A percentile compares a stretch with the other conserved stretches of the same genome.
Evolutionary conservation across 2,797 vertebrate species (phyloP).

Genomic region (Anguilla anguilla): DNA sequence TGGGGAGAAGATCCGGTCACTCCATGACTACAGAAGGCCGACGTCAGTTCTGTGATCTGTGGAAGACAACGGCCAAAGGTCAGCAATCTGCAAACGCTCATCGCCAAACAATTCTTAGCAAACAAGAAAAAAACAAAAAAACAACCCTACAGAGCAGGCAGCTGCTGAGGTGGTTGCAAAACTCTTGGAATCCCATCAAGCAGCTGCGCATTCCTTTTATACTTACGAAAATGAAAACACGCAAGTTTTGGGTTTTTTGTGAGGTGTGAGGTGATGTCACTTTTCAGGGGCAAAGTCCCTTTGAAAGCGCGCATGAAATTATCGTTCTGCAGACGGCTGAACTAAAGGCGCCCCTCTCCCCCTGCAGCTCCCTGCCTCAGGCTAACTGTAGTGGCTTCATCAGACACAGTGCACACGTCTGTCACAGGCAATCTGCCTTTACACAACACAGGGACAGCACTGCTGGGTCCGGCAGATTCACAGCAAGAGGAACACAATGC

Average conservation of each 20-base stretch:
- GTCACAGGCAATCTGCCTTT: slow-evolving; percentile 19
- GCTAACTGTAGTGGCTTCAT: neutral
- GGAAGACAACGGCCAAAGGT: slow-evolving; percentile 19
- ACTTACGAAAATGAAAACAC: neutral
- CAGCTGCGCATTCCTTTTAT: neutral
- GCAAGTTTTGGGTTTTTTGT: neutral
- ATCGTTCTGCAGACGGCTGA: neutral
- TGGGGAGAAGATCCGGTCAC: slow-evolving; percentile 4
- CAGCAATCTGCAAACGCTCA: neutral
- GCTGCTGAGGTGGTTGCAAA: slow-evolving; percentile 1
- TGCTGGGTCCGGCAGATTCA: neutral
- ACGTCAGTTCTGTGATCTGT: slow-evolving; percentile 15
- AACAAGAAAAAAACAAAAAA: neutral
- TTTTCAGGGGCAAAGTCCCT: neutral
- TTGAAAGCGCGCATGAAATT: neutral
- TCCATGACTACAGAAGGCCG: slow-evolving; percentile 16
- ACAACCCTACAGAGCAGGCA: neutral
- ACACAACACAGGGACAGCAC: slow-evolving; percentile 3
- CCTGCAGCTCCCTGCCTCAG: slow-evolving; percentile 4
- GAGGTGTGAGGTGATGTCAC: neutral
- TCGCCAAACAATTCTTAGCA: slow-evolving; percentile 12
- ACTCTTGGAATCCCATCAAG: neutral
- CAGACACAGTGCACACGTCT: neutral
- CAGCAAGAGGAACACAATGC: neutral
- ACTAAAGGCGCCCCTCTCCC: neutral